Base-by-base conservation (phyloP, 2,113 vertebrate species). In the Amphilophus citrinellus region DNA sequence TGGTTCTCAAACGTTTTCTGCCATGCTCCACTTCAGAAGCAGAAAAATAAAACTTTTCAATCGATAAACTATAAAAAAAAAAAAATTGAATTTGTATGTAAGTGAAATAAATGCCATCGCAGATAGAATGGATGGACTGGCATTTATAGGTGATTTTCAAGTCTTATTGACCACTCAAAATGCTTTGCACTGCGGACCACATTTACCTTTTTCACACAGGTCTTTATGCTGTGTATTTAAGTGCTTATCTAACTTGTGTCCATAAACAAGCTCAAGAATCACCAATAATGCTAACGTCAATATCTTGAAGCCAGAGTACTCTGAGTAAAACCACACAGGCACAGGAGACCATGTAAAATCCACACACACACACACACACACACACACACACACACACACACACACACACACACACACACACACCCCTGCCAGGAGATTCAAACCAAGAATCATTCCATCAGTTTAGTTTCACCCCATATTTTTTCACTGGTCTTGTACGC, bases 401-500 rank as follows among this genome's bases (percentile, higher is more conserved):
- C 22, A 22, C 22, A 22, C 22, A 22, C 22, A 22, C 22, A 22
- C 22, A 22, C 22, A 22, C 22, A 22, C 22, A 22, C 22, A 22
- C 22, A 22, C 22, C 66, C 20, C 44, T 32, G 24, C 24, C 30
- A 71, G 44, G 65, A 32, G 15, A 73, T 30, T 20, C 24, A 73
- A 73, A 68, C 22, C 22, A 68, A 47, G 39, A 68, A 50, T 50
- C 42, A 73, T 30, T 73, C 66, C 50, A 32, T 73, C 24, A 20
- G 66, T 10, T 73, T 71, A 71, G 66, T 73, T 73, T 50, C 44
- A 53, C 66, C 30, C 42, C 65, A 71, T 71, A 17, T 71, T 50
- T 71, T 53, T 30, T 24, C 37, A 27, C 15, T 30, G 65, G 39
- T 27, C 65, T 47, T 47, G 8, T 0, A 0, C 7, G 65, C 24